phyloP scores from a whole-genome alignment of 2,113 vertebrate species.

The Telmatochromis brachygnathus region DNA sequence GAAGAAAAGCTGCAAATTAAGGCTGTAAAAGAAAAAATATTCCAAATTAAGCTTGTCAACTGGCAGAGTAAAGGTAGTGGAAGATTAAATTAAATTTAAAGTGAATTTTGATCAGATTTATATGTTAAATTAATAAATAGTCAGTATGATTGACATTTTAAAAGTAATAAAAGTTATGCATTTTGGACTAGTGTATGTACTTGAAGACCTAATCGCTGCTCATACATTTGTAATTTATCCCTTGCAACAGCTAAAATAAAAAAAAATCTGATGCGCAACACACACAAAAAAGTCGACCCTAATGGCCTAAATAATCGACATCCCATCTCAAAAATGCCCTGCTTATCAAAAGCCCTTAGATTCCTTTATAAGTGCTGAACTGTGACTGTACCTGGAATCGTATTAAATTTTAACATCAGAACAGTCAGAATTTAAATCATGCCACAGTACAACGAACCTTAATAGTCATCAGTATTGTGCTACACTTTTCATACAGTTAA shows the following conservation, averaged over 20 bases:
- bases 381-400: background rate
- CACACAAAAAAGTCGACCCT: background rate
- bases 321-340: background rate
- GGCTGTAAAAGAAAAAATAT: background rate
- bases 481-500: background rate
- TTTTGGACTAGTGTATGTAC: background rate
- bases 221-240: too few species aligned
- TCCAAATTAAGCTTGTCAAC: background rate
- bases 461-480: background rate
- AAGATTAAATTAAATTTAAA: background rate
- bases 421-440: background rate
- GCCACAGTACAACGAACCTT: background rate
- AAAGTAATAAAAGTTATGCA: background rate
- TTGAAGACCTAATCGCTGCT: too few species aligned
- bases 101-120: background rate
- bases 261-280: background rate
- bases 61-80: background rate
- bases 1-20: background rate
- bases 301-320: background rate
- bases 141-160: background rate
- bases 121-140: background rate
- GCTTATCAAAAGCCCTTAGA: background rate
- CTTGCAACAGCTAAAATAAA: too few species aligned
- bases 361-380: background rate
- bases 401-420: background rate